Evolutionary conservation across 2,113 vertebrate species (phyloP), one percentile per base, ranked within the genome.

Genomic region (Siniperca chuatsi): DNA sequence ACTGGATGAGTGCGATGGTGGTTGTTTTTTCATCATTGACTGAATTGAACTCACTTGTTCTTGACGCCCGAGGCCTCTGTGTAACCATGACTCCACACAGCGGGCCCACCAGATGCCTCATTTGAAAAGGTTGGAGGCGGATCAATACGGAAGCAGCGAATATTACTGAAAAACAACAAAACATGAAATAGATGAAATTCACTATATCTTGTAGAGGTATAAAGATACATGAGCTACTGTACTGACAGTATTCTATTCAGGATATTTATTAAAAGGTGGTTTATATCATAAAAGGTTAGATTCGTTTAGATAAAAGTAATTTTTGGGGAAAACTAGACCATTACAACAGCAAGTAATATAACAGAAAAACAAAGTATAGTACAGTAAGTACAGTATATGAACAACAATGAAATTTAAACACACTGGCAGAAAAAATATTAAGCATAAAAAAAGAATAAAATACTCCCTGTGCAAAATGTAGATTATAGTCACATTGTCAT

Each of bases 61-160:
- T 99, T 99, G 15, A 99, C 90, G 21, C 98, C 98, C 0, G 98
- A 99, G 0, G 97, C 98, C 91, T 99, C 98, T 0, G 98, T 98
- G 94, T 97, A 99, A 44, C 98, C 98, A 3, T 99, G 98, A 52
- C 98, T 99, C 98, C 98, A 99, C 52, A 99, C 97, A 0, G 97
- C 98, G 0, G 98, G 98, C 0, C 97, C 97, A 83, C 97, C 97
- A 0, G 97, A 96, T 0, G 96, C 95, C 9, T 99, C 98, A 2
- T 96, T 96, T 1, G 96, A 97, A 81, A 96, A 96, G 52, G 95
- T 95, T 1, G 94, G 95, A 2, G 98, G 97, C 58, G 97, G 98
- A 94, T 99, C 98, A 0, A 99, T 98, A 89, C 96, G 98, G 94
- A 99, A 99, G 92, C 97, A 99, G 90, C 98, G 97, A 84, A 99